Percentiles rank a stretch among this genome's conserved stretches.
These are phyloP conservation scores for Plemyria rubiginata DNA, from an alignment of 2,888 invertebrate genomes.

Conservation along the genomic window DNA sequence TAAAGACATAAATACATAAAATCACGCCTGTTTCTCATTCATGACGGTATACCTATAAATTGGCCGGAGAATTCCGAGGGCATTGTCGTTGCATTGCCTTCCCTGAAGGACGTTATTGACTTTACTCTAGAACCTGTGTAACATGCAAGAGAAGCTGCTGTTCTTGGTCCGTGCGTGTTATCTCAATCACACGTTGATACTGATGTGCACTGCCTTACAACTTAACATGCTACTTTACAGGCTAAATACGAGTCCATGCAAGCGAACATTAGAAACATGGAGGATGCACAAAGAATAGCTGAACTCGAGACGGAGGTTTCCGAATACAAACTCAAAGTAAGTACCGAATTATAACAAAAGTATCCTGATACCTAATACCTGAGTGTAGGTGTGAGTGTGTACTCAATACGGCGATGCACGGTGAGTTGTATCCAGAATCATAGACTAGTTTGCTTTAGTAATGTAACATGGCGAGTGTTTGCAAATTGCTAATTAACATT, in stretches of 20 bases:
- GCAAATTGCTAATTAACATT: not conserved
- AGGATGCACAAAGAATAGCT: constrained; percentile 96
- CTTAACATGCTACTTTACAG: constrained; percentile 55
- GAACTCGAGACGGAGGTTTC: constrained; percentile 97
- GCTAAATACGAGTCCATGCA: constrained; percentile 97
- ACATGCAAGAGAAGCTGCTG: no score
- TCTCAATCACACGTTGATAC: no score
- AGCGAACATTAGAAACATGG: constrained; percentile 96
- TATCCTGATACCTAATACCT: no score
- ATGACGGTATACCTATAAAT: no score
- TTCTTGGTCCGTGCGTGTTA: no score
- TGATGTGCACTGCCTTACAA: not conserved
- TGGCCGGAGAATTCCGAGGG: no score
- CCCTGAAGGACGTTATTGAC: no score
- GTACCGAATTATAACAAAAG: constrained; percentile 14
- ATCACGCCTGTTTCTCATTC: no score
- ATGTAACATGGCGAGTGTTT: not conserved
- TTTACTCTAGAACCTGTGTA: no score
- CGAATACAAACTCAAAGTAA: constrained; percentile 95
- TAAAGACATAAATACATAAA: no score
- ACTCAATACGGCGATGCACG: not conserved
- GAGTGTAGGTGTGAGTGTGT: not conserved
- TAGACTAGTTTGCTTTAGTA: not conserved
- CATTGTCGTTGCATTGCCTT: no score
- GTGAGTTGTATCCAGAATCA: not conserved